phyloP scores from a whole-genome alignment of 2,888 invertebrate species.

The Cybosia mesomella region DNA sequence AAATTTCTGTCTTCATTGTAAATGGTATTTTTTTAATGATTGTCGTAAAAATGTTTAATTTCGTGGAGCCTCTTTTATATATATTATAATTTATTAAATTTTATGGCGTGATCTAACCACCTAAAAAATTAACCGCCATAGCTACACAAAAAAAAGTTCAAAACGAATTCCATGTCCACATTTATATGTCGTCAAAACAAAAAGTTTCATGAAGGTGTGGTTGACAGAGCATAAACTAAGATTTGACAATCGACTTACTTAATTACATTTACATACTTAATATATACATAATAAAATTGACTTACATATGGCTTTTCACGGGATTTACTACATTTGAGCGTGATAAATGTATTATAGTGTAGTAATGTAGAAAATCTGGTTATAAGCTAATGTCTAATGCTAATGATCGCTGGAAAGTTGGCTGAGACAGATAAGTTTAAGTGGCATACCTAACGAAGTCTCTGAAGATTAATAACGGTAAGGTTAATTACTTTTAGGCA shows the following conservation, averaged over 20 bases:
- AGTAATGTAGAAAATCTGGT: neutral
- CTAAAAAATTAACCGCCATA: too few species aligned
- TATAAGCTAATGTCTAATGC: constrained; percentile 9
- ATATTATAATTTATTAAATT: too few species aligned
- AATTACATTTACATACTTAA: neutral
- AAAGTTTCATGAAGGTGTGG: too few species aligned
- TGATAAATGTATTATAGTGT: neutral
- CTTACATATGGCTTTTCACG: neutral
- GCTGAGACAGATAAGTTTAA: constrained; percentile 46
- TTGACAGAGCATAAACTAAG: neutral
- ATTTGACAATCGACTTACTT: neutral
- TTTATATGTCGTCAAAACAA: too few species aligned
- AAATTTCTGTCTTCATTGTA: too few species aligned
- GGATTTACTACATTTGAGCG: neutral
- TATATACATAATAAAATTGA: neutral
- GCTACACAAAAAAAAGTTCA: too few species aligned
- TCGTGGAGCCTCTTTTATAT: too few species aligned
- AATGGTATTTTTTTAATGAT: too few species aligned
- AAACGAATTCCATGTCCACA: too few species aligned
- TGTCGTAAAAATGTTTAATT: too few species aligned
- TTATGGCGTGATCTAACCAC: too few species aligned
- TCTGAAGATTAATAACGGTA: constrained; percentile 65
- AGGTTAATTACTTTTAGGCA: constrained; percentile 66
- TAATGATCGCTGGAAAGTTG: constrained; percentile 38
- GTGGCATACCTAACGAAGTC: constrained; percentile 53